These are phyloP conservation scores for Varanus salvator DNA, from an alignment of 2,113 vertebrate genomes.

Conservation along the genomic window DNA sequence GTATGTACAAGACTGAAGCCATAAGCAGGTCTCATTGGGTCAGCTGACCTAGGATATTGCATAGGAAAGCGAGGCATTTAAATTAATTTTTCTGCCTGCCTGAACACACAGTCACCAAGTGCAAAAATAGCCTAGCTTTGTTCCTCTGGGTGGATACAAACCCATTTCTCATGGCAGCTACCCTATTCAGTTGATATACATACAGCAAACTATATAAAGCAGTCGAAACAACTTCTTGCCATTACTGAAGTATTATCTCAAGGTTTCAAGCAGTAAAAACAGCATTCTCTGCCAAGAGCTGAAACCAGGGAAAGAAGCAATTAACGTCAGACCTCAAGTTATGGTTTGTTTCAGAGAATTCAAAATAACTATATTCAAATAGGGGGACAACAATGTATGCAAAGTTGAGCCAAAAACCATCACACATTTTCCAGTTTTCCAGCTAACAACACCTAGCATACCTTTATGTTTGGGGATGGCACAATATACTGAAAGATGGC, in stretches of 20 bases:
- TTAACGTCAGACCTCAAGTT: conserved; percentile 12
- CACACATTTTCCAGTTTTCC: neutral
- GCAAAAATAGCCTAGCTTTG: conserved; percentile 61
- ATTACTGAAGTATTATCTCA: conserved; percentile 49
- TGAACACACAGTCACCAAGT: neutral
- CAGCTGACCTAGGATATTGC: neutral
- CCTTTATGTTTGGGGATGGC: neutral
- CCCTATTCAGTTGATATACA: conserved; percentile 29
- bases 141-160: conserved; percentile 43
- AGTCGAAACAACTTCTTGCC: conserved; percentile 48
- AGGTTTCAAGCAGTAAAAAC: conserved; percentile 50
- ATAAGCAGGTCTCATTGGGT: neutral
- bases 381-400: neutral
- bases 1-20: neutral
- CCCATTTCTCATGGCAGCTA: conserved; percentile 48
- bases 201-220: conserved; percentile 57
- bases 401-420: neutral
- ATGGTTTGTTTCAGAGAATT: neutral
- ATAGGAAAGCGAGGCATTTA: too few species aligned
- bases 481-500: neutral
- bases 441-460: neutral
- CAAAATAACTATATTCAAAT: conserved; percentile 46
- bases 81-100: neutral
- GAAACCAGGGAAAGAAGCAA: conserved; percentile 29
- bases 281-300: conserved; percentile 34